phyloP scores from a whole-genome alignment of 2,888 invertebrate genomes.

The Branchellion lobata region DNA sequence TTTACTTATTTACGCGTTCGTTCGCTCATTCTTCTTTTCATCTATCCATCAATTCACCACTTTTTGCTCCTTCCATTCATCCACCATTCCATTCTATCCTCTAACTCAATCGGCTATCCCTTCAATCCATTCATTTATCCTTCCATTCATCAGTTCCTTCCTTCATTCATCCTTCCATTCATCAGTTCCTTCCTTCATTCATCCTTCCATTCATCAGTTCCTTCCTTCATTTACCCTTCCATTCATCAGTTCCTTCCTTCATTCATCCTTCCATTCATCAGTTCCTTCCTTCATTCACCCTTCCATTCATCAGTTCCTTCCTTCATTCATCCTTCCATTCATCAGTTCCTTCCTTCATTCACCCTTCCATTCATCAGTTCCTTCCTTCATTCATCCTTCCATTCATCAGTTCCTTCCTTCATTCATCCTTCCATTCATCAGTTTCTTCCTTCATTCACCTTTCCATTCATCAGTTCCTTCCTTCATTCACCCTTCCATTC shows the following conservation, averaged over 20 bases:
- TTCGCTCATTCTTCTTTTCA: too few relatives aligned
- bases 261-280: neutral
- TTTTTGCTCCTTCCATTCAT: conserved; percentile 3
- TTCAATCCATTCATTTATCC: conserved; percentile 19
- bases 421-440: neutral
- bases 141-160: too few relatives aligned
- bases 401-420: neutral
- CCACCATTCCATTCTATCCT: neutral
- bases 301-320: neutral
- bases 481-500: neutral
- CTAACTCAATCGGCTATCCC: neutral
- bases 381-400: neutral
- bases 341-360: neutral
- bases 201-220: neutral
- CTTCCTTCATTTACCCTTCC: neutral
- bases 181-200: neutral
- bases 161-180: neutral
- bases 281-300: neutral
- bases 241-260: neutral
- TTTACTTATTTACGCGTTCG: too few relatives aligned
- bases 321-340: neutral
- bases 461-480: neutral
- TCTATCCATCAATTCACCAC: neutral
- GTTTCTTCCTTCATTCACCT: neutral
- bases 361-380: neutral